phyloP scores from a whole-genome alignment of 2,888 invertebrate species.

The Cremastinae sp. region DNA sequence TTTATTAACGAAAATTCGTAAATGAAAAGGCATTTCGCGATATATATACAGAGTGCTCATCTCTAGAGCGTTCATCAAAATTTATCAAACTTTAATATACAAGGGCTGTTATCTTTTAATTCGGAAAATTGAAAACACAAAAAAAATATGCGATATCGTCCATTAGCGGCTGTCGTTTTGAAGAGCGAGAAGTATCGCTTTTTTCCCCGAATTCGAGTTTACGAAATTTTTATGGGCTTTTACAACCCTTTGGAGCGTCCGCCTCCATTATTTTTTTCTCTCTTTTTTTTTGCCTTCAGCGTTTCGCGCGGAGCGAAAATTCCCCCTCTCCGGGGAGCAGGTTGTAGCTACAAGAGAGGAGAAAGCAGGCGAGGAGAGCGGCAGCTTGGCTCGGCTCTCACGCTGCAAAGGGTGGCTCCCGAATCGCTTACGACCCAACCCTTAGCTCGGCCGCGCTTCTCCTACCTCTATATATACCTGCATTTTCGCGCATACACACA shows the following conservation, averaged over 20 bases:
- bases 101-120: too few species aligned
- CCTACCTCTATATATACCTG: slow-evolving; percentile 28
- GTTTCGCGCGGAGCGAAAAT: not conserved
- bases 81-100: too few species aligned
- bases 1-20: too few species aligned
- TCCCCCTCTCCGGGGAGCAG: slow-evolving; percentile 15
- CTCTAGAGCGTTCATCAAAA: too few species aligned
- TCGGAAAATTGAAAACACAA: too few species aligned
- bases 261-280: not conserved
- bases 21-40: too few species aligned
- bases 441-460: slow-evolving; percentile 1
- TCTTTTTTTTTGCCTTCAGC: too few species aligned
- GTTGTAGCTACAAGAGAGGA: slow-evolving; percentile 36
- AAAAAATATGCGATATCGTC: too few species aligned
- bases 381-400: slow-evolving; percentile 38
- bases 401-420: slow-evolving; percentile 41
- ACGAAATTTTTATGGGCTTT: slow-evolving; percentile 21
- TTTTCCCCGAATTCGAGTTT: not conserved
- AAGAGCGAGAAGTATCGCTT: not conserved
- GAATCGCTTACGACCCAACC: slow-evolving; percentile 48
- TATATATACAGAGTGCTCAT: too few species aligned
- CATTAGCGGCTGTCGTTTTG: not conserved
- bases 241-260: slow-evolving; percentile 5
- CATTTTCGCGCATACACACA: not conserved
- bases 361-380: not conserved